phyloP scores from a whole-genome alignment of 2,888 invertebrate species.

The Caenorhabditis panamensis region DNA sequence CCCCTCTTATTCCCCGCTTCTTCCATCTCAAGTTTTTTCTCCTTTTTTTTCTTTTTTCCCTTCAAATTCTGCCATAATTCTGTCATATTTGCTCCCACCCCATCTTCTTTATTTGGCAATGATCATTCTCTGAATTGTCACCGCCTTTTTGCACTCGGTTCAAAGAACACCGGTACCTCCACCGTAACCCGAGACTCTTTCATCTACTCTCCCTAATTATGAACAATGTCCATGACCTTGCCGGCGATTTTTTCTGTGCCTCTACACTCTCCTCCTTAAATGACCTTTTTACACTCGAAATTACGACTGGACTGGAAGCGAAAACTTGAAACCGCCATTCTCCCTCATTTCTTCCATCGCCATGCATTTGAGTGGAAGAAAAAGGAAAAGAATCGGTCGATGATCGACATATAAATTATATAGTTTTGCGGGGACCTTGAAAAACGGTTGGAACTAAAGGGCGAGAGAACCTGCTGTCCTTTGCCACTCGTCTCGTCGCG shows the following conservation, averaged over 20 bases:
- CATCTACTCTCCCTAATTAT: conserved; percentile 31
- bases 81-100: conserved; percentile 2
- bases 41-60: neutral
- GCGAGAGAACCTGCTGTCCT: conserved; percentile 30
- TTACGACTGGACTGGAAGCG: conserved; percentile 24
- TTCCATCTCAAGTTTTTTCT: conserved; percentile 21
- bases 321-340: conserved; percentile 51
- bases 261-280: conserved; percentile 10
- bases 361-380: neutral
- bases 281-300: conserved; percentile 56
- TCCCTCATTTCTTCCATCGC: neutral
- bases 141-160: conserved; percentile 17
- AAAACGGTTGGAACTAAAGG: conserved; percentile 12
- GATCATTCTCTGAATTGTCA: conserved; percentile 46
- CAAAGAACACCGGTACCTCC: conserved; percentile 31
- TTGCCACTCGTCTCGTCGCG: too few relatives aligned
- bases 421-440: conserved; percentile 27
- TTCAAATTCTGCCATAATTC: neutral
- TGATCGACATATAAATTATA: conserved; percentile 30
- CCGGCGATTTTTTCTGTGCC: conserved; percentile 2
- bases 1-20: conserved; percentile 15
- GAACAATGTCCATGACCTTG: conserved; percentile 50
- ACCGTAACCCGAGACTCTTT: conserved; percentile 10
- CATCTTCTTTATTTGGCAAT: conserved; percentile 11
- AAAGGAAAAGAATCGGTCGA: conserved; percentile 13